Conservation (phyloP, 2,797 vertebrate species). For the Hydrocynus forskahlii region DNA sequence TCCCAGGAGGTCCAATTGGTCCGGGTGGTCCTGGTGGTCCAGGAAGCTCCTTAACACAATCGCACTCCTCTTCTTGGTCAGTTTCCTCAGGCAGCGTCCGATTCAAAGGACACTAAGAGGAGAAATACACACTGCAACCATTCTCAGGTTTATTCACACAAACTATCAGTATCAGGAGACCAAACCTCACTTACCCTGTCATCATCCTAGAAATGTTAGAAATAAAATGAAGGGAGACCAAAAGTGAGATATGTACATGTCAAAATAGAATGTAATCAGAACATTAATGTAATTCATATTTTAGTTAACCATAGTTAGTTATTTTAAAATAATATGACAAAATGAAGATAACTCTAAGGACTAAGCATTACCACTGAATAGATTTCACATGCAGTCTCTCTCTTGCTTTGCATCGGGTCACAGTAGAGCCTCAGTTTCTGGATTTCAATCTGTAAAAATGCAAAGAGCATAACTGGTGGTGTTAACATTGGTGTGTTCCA, state of each 20-base stretch:
- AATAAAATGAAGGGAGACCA: constrained; percentile 39
- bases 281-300: no score
- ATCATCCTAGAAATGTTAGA: constrained; percentile 73
- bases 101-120: constrained; percentile 76
- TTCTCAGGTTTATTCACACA: neutral
- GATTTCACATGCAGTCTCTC: constrained; percentile 86
- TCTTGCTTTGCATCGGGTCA: constrained; percentile 82
- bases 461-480: neutral
- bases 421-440: constrained; percentile 86
- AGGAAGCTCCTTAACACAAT: constrained; percentile 69
- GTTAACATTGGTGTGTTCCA: neutral
- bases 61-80: constrained; percentile 61
- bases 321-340: no score
- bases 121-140: constrained; percentile 19
- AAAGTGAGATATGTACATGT: constrained; percentile 15
- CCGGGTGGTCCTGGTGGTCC: constrained; percentile 74
- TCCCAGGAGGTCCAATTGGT: constrained; percentile 41
- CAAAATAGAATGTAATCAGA: no score
- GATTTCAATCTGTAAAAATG: constrained; percentile 73
- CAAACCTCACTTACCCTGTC: constrained; percentile 75
- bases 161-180: neutral
- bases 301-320: no score
- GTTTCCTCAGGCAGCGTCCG: constrained; percentile 65
- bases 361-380: constrained; percentile 76
- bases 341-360: no score